phyloP scores from a whole-genome alignment of 2,113 vertebrate species.

The Mystacornis crossleyi region DNA sequence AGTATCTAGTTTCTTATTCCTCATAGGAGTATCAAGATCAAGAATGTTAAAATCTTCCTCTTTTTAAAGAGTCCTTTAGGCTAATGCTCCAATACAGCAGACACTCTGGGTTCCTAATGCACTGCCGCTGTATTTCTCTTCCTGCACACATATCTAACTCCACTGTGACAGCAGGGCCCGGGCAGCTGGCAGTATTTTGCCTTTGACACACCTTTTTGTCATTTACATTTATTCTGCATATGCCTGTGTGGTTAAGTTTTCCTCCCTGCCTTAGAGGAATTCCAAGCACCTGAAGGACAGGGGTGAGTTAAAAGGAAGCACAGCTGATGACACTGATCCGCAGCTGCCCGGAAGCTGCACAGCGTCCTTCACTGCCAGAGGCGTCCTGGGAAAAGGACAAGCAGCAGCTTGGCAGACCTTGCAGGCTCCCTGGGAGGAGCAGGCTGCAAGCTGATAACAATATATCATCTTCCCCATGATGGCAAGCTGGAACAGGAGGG shows the following conservation, averaged over 20 bases:
- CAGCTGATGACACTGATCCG: too few species aligned
- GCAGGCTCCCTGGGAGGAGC: too few species aligned
- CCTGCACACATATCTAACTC: not conserved
- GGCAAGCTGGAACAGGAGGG: too few species aligned
- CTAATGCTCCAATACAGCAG: rapidly evolving
- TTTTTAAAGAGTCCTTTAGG: not conserved
- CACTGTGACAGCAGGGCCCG: not conserved
- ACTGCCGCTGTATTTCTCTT: not conserved
- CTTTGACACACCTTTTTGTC: not conserved
- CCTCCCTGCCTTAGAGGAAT: not conserved
- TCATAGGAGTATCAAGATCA: not conserved
- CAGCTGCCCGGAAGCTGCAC: too few species aligned
- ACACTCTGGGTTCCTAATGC: not conserved
- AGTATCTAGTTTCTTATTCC: not conserved
- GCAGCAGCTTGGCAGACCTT: too few species aligned
- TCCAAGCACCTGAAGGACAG: not conserved
- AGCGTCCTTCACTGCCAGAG: too few species aligned
- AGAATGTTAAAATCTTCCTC: not conserved
- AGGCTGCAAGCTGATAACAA: too few species aligned
- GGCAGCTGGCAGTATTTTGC: not conserved
- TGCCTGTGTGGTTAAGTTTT: not conserved
- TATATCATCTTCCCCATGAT: too few species aligned
- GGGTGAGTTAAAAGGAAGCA: not conserved
- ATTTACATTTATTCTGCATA: not conserved
- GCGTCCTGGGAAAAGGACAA: too few species aligned